Percentiles rank a stretch among this genome's conserved stretches.
phyloP scores from a whole-genome alignment of 2,113 vertebrate genomes.

The Grammomys dolichurus region DNA sequence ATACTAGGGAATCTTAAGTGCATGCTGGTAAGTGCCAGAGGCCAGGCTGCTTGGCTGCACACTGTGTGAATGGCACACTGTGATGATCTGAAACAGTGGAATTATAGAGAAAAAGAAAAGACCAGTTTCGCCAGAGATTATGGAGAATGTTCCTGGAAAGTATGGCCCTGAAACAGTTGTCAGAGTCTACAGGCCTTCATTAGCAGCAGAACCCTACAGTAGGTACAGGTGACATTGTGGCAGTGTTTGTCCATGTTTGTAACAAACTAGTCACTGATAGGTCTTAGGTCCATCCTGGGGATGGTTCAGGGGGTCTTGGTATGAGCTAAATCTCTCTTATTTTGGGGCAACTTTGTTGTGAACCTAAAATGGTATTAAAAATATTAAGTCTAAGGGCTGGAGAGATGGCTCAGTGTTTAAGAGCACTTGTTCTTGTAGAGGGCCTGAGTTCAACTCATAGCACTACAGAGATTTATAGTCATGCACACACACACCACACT shows the following conservation, averaged over 20 bases:
- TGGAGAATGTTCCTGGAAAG: not conserved
- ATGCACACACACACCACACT: too few species aligned
- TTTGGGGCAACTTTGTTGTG: not conserved
- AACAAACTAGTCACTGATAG: too few species aligned
- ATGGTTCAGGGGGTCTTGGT: not conserved
- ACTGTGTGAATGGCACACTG: not conserved
- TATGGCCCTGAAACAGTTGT: not conserved
- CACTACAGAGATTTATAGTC: not conserved
- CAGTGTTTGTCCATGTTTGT: too few species aligned
- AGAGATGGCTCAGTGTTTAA: not conserved
- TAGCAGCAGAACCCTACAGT: not conserved
- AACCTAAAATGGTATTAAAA: not conserved
- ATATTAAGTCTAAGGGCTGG: not conserved
- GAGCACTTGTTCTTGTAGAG: not conserved
- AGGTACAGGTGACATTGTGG: not conserved
- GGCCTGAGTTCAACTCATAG: not conserved
- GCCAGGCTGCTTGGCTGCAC: not conserved
- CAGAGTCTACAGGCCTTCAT: too few species aligned
- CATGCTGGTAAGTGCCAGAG: not conserved
- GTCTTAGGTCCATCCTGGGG: not conserved
- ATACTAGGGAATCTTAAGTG: not conserved
- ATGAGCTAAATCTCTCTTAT: not conserved
- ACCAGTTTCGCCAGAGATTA: not conserved
- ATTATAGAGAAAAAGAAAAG: not conserved
- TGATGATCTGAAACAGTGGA: not conserved